Conservation (phyloP, 1,140 invertebrate species). For the Agraylea sexmaculata region DNA sequence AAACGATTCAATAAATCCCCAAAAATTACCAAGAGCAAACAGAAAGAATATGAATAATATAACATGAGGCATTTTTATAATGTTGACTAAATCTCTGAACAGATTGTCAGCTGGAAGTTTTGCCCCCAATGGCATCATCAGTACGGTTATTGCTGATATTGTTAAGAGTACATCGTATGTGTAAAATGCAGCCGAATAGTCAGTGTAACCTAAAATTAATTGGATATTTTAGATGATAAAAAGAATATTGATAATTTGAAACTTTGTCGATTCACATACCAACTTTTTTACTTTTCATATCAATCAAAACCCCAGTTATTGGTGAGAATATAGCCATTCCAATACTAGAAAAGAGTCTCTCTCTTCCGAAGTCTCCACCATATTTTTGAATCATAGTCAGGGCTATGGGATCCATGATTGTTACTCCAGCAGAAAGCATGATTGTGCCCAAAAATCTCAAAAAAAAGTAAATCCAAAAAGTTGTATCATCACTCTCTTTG, state of each 20-base stretch:
- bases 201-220: conserved; percentile 52
- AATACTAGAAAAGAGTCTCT: conserved; percentile 64
- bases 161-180: conserved; percentile 57
- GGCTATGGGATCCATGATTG: conserved; percentile 72
- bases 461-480: conserved; percentile 69
- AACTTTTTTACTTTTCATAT: conserved; percentile 47
- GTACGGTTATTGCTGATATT: conserved; percentile 54
- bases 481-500: conserved; percentile 56
- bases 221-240: too few species aligned
- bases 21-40: conserved; percentile 64
- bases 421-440: conserved; percentile 62
- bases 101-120: conserved; percentile 62
- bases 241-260: too few species aligned
- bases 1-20: conserved; percentile 78
- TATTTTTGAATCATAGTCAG: conserved; percentile 68
- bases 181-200: conserved; percentile 68
- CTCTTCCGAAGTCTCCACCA: conserved; percentile 67
- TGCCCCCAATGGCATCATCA: conserved; percentile 58
- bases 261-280: conserved; percentile 34
- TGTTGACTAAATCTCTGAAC: conserved; percentile 52
- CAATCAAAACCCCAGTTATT: conserved; percentile 64
- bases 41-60: conserved; percentile 65
- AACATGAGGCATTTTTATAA: conserved; percentile 62
- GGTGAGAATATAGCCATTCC: conserved; percentile 73
- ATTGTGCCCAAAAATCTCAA: conserved; percentile 61